Base-by-base conservation (phyloP, 2,888 invertebrate species). In the Spicauda simplicius region DNA sequence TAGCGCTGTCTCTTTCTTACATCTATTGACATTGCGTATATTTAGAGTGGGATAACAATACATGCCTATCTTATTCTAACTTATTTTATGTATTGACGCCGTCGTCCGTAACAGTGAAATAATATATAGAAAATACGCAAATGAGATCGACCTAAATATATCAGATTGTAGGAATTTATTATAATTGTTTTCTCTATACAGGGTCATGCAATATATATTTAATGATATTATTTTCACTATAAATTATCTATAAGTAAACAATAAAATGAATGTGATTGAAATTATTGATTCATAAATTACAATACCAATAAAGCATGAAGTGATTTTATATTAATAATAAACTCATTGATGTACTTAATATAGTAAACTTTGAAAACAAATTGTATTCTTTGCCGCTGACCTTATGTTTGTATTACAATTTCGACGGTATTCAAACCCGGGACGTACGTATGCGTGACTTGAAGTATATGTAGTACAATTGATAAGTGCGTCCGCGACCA, bases 291-390 rank as follows among this genome's bases (percentile, higher is more conserved):
- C 59, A 53, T 54, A 61, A 70, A 69, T 70, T 45, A 69, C 66
- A 67, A 58, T 60, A 71, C 56, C 55, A 55, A 63, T 37, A 41
- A 55, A 64, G 53, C 37, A 64, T 60, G 57, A 41, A 69, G 16
- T 61, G 58, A 52, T 45, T 45, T 25, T 19, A 45, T 16, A 54
- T 64, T 72, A 70, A 69, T 64, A 64, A 72, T 70, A 73, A 65
- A 56, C 64, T 30, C n/a, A 30, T 48, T 8, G 48, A 48, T 14
- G 45, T 14, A 1, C 8, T 12, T 45, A 45, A 45, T n/a, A n/a
- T 45, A 4, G 16, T 48, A 14, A 16, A n/a, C 8, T 18, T 30
- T 14, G 6, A 59, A 18, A 55, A 25, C 0, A 12, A 14, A 48
- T 16, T 16, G 7, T 41, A 52, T 19, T 20, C 25, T 45, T 56